Base-by-base conservation (phyloP, 1,140 invertebrate genomes). In the Onthophagus taurus region DNA sequence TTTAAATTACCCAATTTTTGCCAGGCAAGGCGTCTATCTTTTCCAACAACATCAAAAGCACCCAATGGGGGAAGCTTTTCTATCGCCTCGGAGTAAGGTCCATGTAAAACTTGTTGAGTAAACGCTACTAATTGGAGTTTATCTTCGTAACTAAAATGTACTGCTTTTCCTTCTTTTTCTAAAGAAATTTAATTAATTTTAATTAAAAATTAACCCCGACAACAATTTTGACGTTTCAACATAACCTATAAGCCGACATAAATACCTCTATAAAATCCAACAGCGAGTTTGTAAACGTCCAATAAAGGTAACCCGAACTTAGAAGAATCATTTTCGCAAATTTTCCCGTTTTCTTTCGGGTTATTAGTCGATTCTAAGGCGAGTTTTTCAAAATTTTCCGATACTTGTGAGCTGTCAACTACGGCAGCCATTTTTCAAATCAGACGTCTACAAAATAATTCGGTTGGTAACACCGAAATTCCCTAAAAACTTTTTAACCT, bases 121-220 rank as follows among this genome's bases (percentile, higher is more conserved):
- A 89, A 87, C 2, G 92, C 93, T 8, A 96, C 83, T 45, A 97
- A 64, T 61, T 86, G 85, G 13, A 95, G 65, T 66, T 93, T 89
- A 60, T 97, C 90, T 64, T 92, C 83, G 67, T 97, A 98, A 23
- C 86, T 89, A 35, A 96, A 72, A 59, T 95, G 89, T 23, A 97
- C 74, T 37, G 92, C 90, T 68, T 93, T 97, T 7, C 93, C 92
- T 71, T 92, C 86, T 74, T 97, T 96, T 64, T 97, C 93, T 93
- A 66, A 53, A 47, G 33, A 44, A 49, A 45, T 41, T 8, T 37
- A 18, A 42, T 29, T 31, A 45, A 7, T 37, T 41, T 31, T 13
- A n/a, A n/a, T n/a, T n/a, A n/a, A n/a, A n/a, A n/a, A n/a, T 26
- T 18, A 18, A 17, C n/a, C n/a, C 14, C 44, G 35, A 41, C 12